phyloP scores from a whole-genome alignment of 2,113 vertebrate species.

The Lota lota region DNA sequence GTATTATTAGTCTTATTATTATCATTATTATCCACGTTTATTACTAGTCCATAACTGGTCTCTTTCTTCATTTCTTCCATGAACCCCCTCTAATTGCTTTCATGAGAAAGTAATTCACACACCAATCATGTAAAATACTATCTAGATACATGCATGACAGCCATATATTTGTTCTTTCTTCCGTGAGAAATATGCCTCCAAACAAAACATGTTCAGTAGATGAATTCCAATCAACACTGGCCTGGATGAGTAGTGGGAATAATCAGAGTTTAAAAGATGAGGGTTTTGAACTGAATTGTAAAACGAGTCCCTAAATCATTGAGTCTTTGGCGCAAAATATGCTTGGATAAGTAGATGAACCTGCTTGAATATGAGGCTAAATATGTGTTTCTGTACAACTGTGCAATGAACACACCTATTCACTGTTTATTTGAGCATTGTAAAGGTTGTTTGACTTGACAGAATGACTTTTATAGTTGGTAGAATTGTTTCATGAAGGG shows the following conservation, averaged over 20 bases:
- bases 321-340: too few relatives aligned
- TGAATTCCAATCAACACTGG: too few relatives aligned
- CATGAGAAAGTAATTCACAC: conserved; percentile 59
- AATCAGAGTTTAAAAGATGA: too few relatives aligned
- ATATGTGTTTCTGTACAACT: not conserved
- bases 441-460: not conserved
- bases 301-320: too few relatives aligned
- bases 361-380: not conserved
- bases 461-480: conserved; percentile 23
- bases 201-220: too few relatives aligned
- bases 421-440: too few relatives aligned
- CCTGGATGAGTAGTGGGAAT: too few relatives aligned
- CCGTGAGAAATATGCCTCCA: not conserved
- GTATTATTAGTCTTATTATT: too few relatives aligned
- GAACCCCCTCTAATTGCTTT: conserved; percentile 31
- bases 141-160: conserved; percentile 65
- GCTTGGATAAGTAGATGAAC: too few relatives aligned
- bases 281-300: too few relatives aligned
- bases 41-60: conserved; percentile 22
- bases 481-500: conserved; percentile 17
- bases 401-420: not conserved
- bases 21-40: conserved; percentile 46
- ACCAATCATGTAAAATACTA: conserved; percentile 63
- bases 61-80: conserved; percentile 16
- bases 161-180: conserved; percentile 21